A percentile compares a stretch with the other conserved stretches of the same genome.
Evolutionary conservation across 1,140 invertebrate species (phyloP).

Genomic region (Conus ventricosus): DNA sequence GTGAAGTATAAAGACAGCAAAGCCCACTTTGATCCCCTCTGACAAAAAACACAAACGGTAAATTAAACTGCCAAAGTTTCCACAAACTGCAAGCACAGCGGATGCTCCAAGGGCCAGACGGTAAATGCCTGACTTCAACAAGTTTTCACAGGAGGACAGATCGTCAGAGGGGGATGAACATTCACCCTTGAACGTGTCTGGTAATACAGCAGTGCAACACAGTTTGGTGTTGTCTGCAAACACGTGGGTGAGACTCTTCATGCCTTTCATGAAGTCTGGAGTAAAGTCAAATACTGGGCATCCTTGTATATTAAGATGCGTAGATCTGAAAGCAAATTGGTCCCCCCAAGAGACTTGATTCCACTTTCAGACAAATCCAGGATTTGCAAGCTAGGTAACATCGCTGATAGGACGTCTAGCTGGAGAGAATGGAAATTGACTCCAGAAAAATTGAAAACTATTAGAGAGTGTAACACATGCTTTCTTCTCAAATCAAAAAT

Average conservation of each 20-base stretch:
- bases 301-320: background rate
- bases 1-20: slow-evolving; percentile 49
- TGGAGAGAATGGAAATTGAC: background rate
- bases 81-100: slow-evolving; percentile 39
- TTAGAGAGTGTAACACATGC: background rate
- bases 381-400: too few relatives aligned
- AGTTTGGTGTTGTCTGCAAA: background rate
- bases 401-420: background rate
- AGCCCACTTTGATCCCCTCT: slow-evolving; percentile 39
- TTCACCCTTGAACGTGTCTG: background rate
- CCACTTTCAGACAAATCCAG: too few relatives aligned
- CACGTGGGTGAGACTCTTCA: background rate
- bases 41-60: slow-evolving; percentile 28
- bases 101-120: slow-evolving; percentile 43
- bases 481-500: background rate
- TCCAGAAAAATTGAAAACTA: too few relatives aligned
- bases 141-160: background rate
- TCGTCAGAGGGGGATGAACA: background rate
- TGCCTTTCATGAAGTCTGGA: background rate
- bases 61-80: slow-evolving; percentile 48
- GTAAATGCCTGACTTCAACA: slow-evolving; percentile 42
- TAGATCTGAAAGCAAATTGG: background rate
- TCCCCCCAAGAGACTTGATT: too few relatives aligned
- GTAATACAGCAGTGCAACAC: background rate
- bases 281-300: background rate